Percentiles rank a stretch among this genome's conserved stretches.
These are phyloP conservation scores for Phrixothrix hirtus DNA, from an alignment of 2,888 invertebrate genomes.

Conservation along the genomic window DNA sequence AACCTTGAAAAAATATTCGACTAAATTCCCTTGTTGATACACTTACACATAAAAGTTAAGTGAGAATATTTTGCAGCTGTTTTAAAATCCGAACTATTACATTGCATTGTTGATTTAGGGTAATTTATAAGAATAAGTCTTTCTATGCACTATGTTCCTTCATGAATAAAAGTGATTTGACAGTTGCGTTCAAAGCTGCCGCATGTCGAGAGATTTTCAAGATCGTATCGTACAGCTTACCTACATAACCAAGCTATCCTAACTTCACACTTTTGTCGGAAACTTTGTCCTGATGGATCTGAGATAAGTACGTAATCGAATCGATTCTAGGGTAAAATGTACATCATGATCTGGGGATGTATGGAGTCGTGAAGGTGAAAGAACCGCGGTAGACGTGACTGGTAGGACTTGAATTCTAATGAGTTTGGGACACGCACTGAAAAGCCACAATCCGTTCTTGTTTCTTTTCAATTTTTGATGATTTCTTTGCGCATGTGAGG, in stretches of 20 bases:
- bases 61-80: too few species aligned
- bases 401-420: conserved; percentile 30
- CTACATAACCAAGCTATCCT: conserved; percentile 7
- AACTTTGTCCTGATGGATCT: conserved; percentile 19
- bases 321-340: conserved; percentile 30
- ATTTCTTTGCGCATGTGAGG: conserved; percentile 23
- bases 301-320: conserved; percentile 33
- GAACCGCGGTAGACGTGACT: conserved; percentile 29
- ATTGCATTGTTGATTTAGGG: conserved; percentile 17
- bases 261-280: conserved; percentile 20
- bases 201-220: conserved; percentile 5
- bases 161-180: conserved; percentile 10
- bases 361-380: conserved; percentile 31
- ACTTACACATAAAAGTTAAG: too few species aligned
- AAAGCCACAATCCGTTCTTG: conserved; percentile 34
- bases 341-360: conserved; percentile 29
- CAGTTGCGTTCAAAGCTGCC: conserved; percentile 4
- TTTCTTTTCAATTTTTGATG: conserved; percentile 40
- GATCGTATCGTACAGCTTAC: conserved; percentile 14
- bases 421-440: conserved; percentile 27
- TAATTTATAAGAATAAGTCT: conserved; percentile 24
- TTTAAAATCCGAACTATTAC: conserved; percentile 13
- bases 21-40: too few species aligned
- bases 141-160: too few species aligned
- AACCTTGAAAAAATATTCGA: too few species aligned